Conservation (phyloP, 2,888 invertebrate genomes). For the Horisme vitalbata region DNA sequence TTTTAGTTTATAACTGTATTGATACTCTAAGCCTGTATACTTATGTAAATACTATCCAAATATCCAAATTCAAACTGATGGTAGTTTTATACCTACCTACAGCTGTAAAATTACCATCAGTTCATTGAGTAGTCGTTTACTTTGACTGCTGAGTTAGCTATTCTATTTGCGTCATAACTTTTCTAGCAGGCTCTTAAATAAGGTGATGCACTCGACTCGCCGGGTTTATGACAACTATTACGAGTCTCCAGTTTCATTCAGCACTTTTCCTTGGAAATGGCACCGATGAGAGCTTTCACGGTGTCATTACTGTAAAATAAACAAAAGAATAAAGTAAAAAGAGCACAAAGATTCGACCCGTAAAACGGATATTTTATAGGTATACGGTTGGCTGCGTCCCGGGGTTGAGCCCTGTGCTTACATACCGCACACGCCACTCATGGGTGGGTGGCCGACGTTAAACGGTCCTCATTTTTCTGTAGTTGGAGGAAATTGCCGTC, state of each 20-base stretch:
- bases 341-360: slow-evolving; percentile 37
- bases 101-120: neutral
- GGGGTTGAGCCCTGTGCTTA: slow-evolving; percentile 37
- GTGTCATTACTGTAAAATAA: slow-evolving; percentile 28
- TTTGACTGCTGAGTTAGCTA: slow-evolving; percentile 1
- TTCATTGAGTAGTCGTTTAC: slow-evolving; percentile 34
- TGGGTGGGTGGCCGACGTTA: slow-evolving; percentile 64
- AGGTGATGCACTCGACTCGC: neutral
- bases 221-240: neutral
- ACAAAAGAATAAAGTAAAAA: slow-evolving; percentile 35
- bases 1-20: too few relatives aligned
- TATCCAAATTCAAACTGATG: too few relatives aligned
- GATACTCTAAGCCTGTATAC: too few relatives aligned
- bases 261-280: neutral
- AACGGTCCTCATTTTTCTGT: slow-evolving; percentile 78
- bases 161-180: slow-evolving; percentile 19
- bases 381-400: slow-evolving; percentile 46
- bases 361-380: slow-evolving; percentile 46
- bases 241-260: slow-evolving; percentile 2
- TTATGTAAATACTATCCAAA: too few relatives aligned
- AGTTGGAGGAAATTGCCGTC: slow-evolving; percentile 78
- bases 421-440: slow-evolving; percentile 40
- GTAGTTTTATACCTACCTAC: too few relatives aligned
- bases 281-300: slow-evolving; percentile 15
- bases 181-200: neutral